These are phyloP conservation scores for Graptemys geographica DNA, from an alignment of 2,797 vertebrate genomes.

Conservation along the genomic window DNA sequence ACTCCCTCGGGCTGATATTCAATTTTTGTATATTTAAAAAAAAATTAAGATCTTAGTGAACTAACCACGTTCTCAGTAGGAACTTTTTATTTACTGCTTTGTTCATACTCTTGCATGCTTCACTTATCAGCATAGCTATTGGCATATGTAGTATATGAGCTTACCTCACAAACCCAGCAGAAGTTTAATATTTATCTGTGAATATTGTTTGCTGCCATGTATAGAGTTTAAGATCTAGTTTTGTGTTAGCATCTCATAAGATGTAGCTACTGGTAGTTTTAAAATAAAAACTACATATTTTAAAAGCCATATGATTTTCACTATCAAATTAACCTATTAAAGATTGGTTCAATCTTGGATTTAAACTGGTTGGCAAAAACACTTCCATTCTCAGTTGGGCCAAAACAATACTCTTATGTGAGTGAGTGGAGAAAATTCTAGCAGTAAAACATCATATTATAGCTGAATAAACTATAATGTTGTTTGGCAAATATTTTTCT, in stretches of 20 bases:
- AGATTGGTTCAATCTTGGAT: neutral
- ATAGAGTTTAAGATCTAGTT: neutral
- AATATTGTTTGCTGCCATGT: neutral
- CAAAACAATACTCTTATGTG: neutral
- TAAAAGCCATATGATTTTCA: neutral
- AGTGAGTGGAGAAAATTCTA: neutral
- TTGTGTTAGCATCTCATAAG: neutral
- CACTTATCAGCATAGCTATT: neutral
- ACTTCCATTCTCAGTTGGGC: neutral
- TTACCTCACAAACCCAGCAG: neutral
- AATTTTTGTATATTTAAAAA: neutral
- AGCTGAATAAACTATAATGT: neutral
- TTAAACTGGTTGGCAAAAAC: neutral
- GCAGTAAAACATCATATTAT: neutral
- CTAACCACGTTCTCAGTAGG: neutral
- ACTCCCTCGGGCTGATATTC: neutral
- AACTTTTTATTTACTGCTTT: neutral
- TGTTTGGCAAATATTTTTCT: neutral
- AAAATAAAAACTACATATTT: neutral
- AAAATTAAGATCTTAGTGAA: neutral
- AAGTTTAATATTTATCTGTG: neutral
- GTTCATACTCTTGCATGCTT: neutral
- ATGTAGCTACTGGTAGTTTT: neutral
- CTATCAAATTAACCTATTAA: neutral
- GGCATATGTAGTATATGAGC: neutral